phyloP scores from a whole-genome alignment of 2,797 vertebrate species.

The Miichthys miiuy region DNA sequence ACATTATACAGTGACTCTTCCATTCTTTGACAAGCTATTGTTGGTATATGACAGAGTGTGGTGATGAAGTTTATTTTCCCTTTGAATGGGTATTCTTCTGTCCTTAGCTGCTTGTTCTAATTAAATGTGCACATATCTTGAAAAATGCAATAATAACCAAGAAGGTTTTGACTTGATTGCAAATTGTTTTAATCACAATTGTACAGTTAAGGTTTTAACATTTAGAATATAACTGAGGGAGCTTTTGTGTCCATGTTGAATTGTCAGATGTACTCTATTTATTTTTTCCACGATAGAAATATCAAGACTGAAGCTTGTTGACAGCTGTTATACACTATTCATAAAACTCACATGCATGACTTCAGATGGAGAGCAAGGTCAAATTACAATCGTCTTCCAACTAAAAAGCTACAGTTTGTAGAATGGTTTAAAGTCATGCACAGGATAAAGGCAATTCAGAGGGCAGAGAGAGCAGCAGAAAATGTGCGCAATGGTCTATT shows the following conservation, averaged over 20 bases:
- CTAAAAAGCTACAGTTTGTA: slow-evolving; percentile 2
- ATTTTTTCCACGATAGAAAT: slow-evolving; percentile 10
- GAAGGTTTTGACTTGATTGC: slow-evolving; percentile 6
- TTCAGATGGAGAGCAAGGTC: not conserved
- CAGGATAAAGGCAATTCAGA: not conserved
- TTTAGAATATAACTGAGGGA: not conserved
- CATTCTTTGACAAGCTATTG: slow-evolving; percentile 9
- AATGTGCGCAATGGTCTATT: not conserved
- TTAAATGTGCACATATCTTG: slow-evolving; percentile 17
- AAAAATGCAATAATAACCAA: not conserved
- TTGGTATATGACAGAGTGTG: not conserved
- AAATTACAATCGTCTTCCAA: not conserved
- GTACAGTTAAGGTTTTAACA: slow-evolving; percentile 21
- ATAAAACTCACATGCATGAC: not conserved
- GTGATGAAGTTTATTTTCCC: slow-evolving; percentile 6
- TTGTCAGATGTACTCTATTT: not conserved
- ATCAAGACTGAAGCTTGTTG: slow-evolving; percentile 1
- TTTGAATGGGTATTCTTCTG: slow-evolving; percentile 10
- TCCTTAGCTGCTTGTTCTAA: slow-evolving; percentile 11
- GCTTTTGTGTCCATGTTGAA: slow-evolving; percentile 9
- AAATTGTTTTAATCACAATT: slow-evolving; percentile 18
- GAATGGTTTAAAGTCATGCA: not conserved
- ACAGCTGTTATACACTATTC: slow-evolving; percentile 17
- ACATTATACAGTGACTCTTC: not conserved
- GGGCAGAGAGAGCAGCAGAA: not conserved